Conservation (phyloP, 2,888 invertebrate species). For the Perdita meconis region DNA sequence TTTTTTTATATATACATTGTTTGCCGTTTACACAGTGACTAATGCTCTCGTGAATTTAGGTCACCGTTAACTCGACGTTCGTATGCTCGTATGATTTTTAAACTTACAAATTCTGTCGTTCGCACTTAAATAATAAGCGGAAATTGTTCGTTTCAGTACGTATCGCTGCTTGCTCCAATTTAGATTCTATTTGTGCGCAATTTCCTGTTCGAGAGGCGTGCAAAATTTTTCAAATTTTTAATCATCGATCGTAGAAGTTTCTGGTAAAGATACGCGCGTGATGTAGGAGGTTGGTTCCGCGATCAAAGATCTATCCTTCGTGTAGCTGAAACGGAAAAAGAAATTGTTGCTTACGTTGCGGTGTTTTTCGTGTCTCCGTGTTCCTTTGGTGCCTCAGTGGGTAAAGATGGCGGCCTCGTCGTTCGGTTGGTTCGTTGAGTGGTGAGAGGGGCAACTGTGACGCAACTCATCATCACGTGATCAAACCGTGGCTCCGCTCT, state of each 20-base stretch:
- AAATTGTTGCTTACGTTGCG: slow-evolving; percentile 51
- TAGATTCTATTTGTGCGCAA: no score
- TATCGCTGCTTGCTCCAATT: no score
- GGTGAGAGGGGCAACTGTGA: slow-evolving; percentile 79
- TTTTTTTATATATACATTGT: neutral
- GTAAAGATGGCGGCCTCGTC: slow-evolving; percentile 79
- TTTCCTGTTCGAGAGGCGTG: neutral
- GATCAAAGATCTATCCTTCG: slow-evolving; percentile 10
- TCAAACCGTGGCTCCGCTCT: slow-evolving; percentile 81
- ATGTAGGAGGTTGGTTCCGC: no score
- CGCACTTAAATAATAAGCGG: no score
- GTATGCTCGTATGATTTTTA: neutral
- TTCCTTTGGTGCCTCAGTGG: slow-evolving; percentile 67
- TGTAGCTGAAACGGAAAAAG: slow-evolving; percentile 25
- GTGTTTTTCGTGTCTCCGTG: slow-evolving; percentile 56
- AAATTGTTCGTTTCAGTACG: no score
- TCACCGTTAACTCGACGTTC: neutral
- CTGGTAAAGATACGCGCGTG: no score
- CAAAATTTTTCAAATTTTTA: no score
- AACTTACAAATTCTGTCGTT: no score
- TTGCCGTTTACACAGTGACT: slow-evolving; percentile 21
- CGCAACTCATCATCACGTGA: slow-evolving; percentile 83
- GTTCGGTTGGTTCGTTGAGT: slow-evolving; percentile 64
- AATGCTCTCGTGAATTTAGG: neutral
- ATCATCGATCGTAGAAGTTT: no score